Base-by-base conservation (phyloP, 92 coral and sea anemone species). In the Phymanthus crucifer region DNA sequence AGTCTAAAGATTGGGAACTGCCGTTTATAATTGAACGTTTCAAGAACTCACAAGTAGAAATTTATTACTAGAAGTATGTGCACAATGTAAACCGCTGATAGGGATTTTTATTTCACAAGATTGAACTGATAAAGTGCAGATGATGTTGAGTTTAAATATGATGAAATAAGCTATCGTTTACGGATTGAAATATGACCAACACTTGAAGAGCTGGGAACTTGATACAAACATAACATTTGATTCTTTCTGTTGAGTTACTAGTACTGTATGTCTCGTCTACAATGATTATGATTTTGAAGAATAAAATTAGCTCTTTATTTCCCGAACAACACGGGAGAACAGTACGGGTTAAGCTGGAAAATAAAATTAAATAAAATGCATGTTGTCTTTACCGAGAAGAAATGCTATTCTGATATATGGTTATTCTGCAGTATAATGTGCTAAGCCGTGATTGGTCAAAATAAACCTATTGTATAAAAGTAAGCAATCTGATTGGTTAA, bases 1-100 rank as follows among this genome's bases (percentile, higher is more conserved):
- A 81, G 40, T 70, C 70, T 56, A 80, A 2, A 19, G 84, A 80
- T 37, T 80, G 78, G 84, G 84, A 71, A 64, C 67, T 80, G 1
- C 85, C 79, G 2, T 72, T 33, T 54, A 58, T 80, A n/a, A 73
- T 57, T 81, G 68, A 61, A 27, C 26, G 68, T 21, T 61, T 21
- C 68, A 61, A 61, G 68, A 21, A 61, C 27, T 61, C 68, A 9
- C 26, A 61, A 21, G 68, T 61, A 21, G 68, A 61, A 21, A 61
- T 61, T 61, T 61, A 45, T 45, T 45, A 45, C 50, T 45, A 45
- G 50, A 45, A 45, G 50, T 45, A 45, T 45, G 50, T 45, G 50
- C 16, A 45, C 50, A 45, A 45, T 45, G 50, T 45, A 45, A 45
- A 45, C 12, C 50, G 16, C 50, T 45, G 16, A 0, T 45, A 1